These are phyloP conservation scores for Anoplopoma fimbria DNA, from an alignment of 2,113 vertebrate genomes.

Conservation along the genomic window DNA sequence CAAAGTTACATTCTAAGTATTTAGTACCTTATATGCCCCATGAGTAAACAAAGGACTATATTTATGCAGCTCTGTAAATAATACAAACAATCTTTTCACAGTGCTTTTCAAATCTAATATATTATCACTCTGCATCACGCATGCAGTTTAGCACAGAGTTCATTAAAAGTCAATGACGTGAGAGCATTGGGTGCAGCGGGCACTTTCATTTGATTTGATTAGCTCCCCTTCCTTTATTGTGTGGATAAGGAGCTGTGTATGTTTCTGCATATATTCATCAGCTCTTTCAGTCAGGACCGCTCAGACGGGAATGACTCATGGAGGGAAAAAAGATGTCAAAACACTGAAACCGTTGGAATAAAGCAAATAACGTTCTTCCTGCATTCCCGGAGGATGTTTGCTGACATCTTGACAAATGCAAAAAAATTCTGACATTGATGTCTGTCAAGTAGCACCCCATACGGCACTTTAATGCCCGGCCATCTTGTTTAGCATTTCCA, in stretches of 20 bases:
- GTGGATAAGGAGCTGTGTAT: constrained; percentile 78
- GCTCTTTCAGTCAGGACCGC: constrained; percentile 87
- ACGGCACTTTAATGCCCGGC: constrained; percentile 75
- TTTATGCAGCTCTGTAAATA: constrained; percentile 23
- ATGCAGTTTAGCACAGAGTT: constrained; percentile 32
- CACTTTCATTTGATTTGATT: constrained; percentile 30
- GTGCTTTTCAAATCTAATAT: constrained; percentile 14
- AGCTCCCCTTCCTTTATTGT: constrained; percentile 10
- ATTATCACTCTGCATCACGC: constrained; percentile 11
- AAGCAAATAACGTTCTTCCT: constrained; percentile 90
- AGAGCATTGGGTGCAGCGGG: constrained; percentile 9
- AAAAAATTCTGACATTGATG: constrained; percentile 90
- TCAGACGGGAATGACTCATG: constrained; percentile 86
- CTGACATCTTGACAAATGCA: constrained; percentile 89
- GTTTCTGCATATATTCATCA: constrained; percentile 86
- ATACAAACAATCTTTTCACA: not conserved
- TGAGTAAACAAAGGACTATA: constrained; percentile 16
- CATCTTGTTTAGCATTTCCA: constrained; percentile 78
- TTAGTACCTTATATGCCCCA: not conserved
- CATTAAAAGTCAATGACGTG: constrained; percentile 50
- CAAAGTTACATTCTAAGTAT: not conserved
- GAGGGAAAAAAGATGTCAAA: constrained; percentile 91
- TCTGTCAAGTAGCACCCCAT: constrained; percentile 88
- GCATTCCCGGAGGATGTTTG: constrained; percentile 87
- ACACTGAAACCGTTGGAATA: constrained; percentile 88